Evolutionary conservation across 2,888 invertebrate genomes (phyloP), one percentile per base, ranked within the genome.

Genomic region (Caenorhabditis sp.): DNA sequence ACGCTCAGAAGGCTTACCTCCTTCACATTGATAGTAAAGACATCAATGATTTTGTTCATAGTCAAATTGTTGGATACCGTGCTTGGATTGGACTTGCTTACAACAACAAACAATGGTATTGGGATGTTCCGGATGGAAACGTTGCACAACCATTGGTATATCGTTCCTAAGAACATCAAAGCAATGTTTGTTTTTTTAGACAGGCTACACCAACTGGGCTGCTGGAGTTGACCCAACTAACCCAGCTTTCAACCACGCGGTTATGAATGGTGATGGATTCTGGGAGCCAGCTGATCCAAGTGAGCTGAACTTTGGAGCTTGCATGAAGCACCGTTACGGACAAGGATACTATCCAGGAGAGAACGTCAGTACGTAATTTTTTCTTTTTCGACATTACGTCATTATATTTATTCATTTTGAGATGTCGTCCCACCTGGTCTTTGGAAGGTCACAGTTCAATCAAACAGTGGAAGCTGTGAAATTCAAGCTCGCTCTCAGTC

Each of bases 401-500:
- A 28, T n/a, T 26, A 24, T 24, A 20, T 13, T 37, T 28, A 26
- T 20, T 37, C 6, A n/a, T 61, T 55, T 78, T 47, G 40, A 85
- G 88, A 87, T 62, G 53, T 84, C 35, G 72, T 89, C 8, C 88
- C 88, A 15, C 74, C 77, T 18, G 89, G 89, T 35, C 68, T 87
- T 18, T 89, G 87, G 86, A 83, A 82, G 50, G 81, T 88, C 20
- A 68, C 71, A 6, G 72, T 89, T 40, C 64, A 85, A 61, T 78
- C 86, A 9, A 71, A 81, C 50, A 62, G 50, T 50, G 81, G 82
- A 35, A 56, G 69, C 22, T 89, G 89, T 55, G 78, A 67, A 18
- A 81, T 87, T 18, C 85, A 87, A 70, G 85, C 85, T 11, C 82
- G 87, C 18, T 81, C 86, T 2, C 89, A 89, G 78, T 87, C 87